Evolutionary conservation across 2,113 vertebrate genomes (phyloP).

Genomic region (Nothoprocta perdicaria): DNA sequence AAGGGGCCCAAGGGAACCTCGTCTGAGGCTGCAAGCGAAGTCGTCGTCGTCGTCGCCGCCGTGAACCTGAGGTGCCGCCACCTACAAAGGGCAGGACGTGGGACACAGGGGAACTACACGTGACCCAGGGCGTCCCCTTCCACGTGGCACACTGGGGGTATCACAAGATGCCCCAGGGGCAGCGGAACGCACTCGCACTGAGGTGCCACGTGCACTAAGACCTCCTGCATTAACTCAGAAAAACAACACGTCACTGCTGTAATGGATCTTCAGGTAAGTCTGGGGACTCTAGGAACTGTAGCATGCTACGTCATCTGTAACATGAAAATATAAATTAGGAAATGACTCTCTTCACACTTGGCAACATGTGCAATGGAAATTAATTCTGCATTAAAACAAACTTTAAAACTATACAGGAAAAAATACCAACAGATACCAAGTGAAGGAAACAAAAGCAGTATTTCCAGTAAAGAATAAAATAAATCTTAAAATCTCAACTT

Average conservation of each 20-base stretch:
- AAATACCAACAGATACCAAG: neutral
- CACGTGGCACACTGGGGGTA: neutral
- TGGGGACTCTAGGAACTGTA: neutral
- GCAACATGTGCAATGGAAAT: neutral
- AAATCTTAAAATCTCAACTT: neutral
- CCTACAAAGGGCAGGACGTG: neutral
- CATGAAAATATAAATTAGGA: constrained; percentile 27
- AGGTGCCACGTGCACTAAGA: fast-evolving
- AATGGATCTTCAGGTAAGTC: constrained; percentile 21
- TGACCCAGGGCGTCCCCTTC: neutral
- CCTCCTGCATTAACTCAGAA: neutral
- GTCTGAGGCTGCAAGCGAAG: neutral
- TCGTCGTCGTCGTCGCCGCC: neutral
- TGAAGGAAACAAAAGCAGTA: neutral
- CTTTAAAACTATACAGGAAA: neutral
- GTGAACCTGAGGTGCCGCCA: neutral
- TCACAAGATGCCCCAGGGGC: neutral
- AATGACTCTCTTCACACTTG: neutral
- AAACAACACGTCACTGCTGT: neutral
- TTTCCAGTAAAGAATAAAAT: neutral
- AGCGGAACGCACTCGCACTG: fast-evolving
- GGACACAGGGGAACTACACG: neutral
- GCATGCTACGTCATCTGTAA: neutral
- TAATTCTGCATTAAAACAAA: neutral
- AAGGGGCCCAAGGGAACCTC: neutral